Conservation (phyloP, 2,797 vertebrate species). For the Steatocranus sp. region DNA sequence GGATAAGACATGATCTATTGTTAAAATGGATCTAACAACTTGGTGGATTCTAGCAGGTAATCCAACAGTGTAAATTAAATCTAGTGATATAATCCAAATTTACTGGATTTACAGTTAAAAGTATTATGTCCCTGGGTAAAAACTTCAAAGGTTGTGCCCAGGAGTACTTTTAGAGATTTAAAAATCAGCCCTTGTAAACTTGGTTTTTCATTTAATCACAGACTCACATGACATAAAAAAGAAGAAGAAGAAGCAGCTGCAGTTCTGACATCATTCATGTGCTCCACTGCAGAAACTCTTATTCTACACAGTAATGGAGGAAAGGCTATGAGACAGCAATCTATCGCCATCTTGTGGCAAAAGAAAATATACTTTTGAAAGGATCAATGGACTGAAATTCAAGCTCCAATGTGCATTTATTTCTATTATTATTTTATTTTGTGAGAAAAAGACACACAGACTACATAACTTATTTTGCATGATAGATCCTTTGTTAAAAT, state of each 20-base stretch:
- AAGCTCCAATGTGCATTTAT: not conserved
- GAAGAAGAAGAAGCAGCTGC: not conserved
- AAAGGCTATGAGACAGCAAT: not conserved
- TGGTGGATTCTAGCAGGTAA: not conserved
- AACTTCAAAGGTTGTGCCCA: not conserved
- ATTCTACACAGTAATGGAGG: not conserved
- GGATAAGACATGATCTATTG: not conserved
- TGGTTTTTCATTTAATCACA: not conserved
- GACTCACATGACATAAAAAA: not conserved
- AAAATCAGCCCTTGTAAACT: not conserved
- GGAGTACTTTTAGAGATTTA: not conserved
- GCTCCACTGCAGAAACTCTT: not conserved
- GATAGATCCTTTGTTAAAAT: not conserved
- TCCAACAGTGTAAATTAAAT: not conserved
- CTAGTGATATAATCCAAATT: not conserved
- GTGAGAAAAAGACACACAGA: not conserved
- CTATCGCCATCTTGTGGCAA: slow-evolving; percentile 65
- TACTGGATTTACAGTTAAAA: not conserved
- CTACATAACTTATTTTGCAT: not conserved
- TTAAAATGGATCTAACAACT: not conserved
- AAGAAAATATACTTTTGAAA: not conserved
- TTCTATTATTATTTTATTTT: not conserved
- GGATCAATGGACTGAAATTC: not conserved
- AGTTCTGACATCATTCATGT: not conserved
- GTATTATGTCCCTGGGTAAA: not conserved